phyloP scores from a whole-genome alignment of 2,113 vertebrate species.

The Coracopsis vasa region DNA sequence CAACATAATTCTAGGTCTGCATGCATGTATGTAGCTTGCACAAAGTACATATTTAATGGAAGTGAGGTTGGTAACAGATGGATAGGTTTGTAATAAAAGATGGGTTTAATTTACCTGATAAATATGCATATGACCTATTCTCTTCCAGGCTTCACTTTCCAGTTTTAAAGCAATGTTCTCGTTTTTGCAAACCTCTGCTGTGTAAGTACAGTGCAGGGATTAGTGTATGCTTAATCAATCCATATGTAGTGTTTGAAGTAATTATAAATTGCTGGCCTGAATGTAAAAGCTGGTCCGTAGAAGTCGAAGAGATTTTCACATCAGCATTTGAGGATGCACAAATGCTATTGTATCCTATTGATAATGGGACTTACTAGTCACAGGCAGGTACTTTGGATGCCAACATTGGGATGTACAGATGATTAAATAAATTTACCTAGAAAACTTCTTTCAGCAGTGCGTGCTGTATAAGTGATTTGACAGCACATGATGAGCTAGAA shows the following conservation, averaged over 20 bases:
- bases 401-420: background rate
- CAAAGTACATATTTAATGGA: background rate
- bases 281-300: background rate
- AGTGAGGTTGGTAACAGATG: background rate
- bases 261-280: constrained; percentile 11
- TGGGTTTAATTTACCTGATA: background rate
- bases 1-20: background rate
- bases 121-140: background rate
- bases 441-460: background rate
- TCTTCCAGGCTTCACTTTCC: background rate
- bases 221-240: background rate
- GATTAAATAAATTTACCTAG: constrained; percentile 49
- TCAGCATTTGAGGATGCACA: background rate
- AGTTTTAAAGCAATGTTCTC: background rate
- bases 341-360: background rate
- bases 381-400: constrained; percentile 13
- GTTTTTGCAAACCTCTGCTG: background rate
- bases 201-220: background rate
- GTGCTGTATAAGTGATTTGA: constrained; percentile 23
- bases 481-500: background rate
- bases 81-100: background rate
- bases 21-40: background rate
- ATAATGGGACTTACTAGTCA: background rate
- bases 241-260: background rate
- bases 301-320: background rate